These are phyloP conservation scores for Xiphias gladius DNA, from an alignment of 2,113 vertebrate species.

Conservation along the genomic window DNA sequence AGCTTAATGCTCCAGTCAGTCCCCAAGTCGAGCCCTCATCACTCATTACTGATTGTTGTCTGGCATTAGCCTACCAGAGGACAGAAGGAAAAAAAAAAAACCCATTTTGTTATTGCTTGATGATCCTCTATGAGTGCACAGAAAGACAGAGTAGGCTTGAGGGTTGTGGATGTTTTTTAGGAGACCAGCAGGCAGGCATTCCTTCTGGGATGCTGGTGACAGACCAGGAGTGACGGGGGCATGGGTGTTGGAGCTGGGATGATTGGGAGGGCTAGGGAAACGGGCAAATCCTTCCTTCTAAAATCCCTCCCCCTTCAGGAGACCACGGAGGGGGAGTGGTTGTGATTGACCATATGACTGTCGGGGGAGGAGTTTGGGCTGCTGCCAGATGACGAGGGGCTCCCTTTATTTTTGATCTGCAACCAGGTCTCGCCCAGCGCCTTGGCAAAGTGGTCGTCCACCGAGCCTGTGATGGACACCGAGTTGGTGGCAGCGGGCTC, in stretches of 20 bases:
- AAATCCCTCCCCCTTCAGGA: slow-evolving; percentile 86
- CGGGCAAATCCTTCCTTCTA: not conserved
- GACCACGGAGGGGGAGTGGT: slow-evolving; percentile 94
- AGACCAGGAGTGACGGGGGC: slow-evolving; percentile 46
- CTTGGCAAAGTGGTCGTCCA: slow-evolving; percentile 99
- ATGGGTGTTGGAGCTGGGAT: slow-evolving; percentile 42
- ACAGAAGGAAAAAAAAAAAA: slow-evolving; percentile 4
- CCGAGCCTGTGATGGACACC: slow-evolving; percentile 97
- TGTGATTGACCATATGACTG: slow-evolving; percentile 94
- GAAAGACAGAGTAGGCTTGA: slow-evolving; percentile 39
- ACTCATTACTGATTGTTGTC: slow-evolving; percentile 35
- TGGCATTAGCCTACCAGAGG: slow-evolving; percentile 39
- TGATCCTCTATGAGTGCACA: slow-evolving; percentile 65
- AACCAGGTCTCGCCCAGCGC: slow-evolving; percentile 98
- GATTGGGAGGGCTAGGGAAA: slow-evolving; percentile 8
- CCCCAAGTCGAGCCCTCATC: slow-evolving; percentile 54
- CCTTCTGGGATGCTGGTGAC: slow-evolving; percentile 71
- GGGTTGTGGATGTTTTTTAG: slow-evolving; percentile 55
- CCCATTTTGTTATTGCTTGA: slow-evolving; percentile 64
- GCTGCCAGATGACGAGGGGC: slow-evolving; percentile 77
- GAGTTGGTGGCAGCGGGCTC: slow-evolving; percentile 94
- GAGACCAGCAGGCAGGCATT: slow-evolving; percentile 69
- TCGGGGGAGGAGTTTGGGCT: slow-evolving; percentile 92
- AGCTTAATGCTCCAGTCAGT: slow-evolving; percentile 51
- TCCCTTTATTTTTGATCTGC: slow-evolving; percentile 96